Evolutionary conservation across 2,113 vertebrate species (phyloP).

Genomic region (Coregonus clupeaformis): DNA sequence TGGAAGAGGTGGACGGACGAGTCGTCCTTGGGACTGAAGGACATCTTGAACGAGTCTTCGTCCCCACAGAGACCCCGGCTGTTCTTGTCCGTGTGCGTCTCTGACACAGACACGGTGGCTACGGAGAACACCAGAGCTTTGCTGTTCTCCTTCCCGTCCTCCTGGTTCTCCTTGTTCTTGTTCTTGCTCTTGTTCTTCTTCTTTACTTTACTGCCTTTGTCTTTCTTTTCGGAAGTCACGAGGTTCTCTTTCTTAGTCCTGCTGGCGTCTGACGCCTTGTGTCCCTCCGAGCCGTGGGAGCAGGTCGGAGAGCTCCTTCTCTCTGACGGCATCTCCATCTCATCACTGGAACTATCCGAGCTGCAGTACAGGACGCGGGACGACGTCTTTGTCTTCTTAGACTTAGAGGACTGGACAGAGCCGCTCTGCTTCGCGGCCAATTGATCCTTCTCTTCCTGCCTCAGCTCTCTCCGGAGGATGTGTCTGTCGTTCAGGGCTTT

Average conservation of each 20-base stretch:
- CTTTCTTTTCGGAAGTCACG: conserved; percentile 82
- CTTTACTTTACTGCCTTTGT: conserved; percentile 91
- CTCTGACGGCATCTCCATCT: conserved; percentile 81
- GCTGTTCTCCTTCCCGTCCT: conserved; percentile 91
- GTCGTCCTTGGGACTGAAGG: conserved; percentile 95
- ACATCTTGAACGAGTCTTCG: conserved; percentile 93
- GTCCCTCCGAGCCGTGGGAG: conserved; percentile 78
- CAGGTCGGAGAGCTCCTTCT: conserved; percentile 82
- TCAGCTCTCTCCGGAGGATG: conserved; percentile 85
- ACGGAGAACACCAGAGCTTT: conserved; percentile 81
- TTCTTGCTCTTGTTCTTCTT: conserved; percentile 93
- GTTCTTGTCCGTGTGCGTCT: conserved; percentile 80
- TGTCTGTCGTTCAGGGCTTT: conserved; percentile 89
- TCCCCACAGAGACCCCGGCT: conserved; percentile 66
- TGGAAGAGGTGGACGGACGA: conserved; percentile 93
- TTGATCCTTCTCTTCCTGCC: conserved; percentile 83
- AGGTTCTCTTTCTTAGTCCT: conserved; percentile 84
- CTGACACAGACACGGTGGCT: conserved; percentile 74
- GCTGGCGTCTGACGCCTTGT: conserved; percentile 76
- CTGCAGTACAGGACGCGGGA: conserved; percentile 86
- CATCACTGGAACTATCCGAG: conserved; percentile 89
- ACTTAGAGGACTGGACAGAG: conserved; percentile 77
- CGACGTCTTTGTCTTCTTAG: conserved; percentile 85
- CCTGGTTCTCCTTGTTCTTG: conserved; percentile 98
- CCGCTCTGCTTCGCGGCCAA: conserved; percentile 82